phyloP scores from a whole-genome alignment of 2,113 vertebrate species.

The Campylorhamphus procurvoides region DNA sequence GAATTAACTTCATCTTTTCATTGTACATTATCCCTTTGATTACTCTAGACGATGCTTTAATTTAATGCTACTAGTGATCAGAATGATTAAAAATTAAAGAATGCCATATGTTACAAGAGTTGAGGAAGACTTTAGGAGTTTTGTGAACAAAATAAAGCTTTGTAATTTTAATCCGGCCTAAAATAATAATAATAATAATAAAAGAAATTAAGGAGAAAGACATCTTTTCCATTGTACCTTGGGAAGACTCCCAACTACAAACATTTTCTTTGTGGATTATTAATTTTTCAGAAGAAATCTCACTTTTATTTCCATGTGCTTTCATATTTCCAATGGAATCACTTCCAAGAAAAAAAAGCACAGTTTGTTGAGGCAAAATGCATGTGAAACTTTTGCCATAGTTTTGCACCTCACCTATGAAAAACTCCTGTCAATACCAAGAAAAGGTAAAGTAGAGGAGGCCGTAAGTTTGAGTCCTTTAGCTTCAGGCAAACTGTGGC shows the following conservation, averaged over 20 bases:
- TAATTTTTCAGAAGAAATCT: background rate
- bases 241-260: background rate
- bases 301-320: background rate
- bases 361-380: background rate
- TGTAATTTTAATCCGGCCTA: background rate
- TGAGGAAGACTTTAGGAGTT: background rate
- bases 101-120: background rate
- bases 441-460: background rate
- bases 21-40: background rate
- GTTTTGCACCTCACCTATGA: background rate
- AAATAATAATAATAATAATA: background rate
- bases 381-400: background rate
- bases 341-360: background rate
- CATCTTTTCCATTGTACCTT: background rate
- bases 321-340: background rate
- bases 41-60: background rate
- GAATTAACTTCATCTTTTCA: conserved; percentile 12
- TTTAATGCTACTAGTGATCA: background rate
- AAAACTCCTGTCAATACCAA: background rate
- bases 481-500: background rate
- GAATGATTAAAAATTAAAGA: background rate
- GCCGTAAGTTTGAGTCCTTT: background rate
- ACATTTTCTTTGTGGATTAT: background rate
- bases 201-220: background rate
- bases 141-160: background rate